These are phyloP conservation scores for Hirudinaria manillensis DNA, from an alignment of 2,888 invertebrate species.

Conservation along the genomic window DNA sequence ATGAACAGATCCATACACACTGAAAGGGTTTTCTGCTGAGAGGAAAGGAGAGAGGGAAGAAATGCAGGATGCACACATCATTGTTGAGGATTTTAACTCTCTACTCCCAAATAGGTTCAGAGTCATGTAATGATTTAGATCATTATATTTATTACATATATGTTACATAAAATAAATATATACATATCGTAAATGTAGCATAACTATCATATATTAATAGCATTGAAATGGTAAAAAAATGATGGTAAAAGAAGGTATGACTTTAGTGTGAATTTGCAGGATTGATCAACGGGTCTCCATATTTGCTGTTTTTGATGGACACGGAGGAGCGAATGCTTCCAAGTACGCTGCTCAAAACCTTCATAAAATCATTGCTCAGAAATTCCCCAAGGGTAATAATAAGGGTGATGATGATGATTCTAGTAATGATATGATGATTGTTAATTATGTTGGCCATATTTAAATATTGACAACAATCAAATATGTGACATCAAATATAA, in stretches of 20 bases:
- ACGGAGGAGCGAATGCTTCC: constrained; percentile 56
- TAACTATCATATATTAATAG: not conserved
- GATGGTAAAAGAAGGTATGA: no score
- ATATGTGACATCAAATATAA: no score
- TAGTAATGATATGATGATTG: not conserved
- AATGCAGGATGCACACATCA: constrained; percentile 57
- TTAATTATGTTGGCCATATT: no score
- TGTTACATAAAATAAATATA: not conserved
- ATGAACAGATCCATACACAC: constrained; percentile 36
- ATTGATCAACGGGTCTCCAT: constrained; percentile 45
- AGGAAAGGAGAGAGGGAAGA: constrained; percentile 57
- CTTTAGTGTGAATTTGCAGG: not conserved
- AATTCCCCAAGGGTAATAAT: constrained; percentile 53
- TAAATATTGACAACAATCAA: no score
- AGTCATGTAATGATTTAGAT: not conserved
- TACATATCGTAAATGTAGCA: not conserved
- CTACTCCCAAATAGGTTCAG: not conserved
- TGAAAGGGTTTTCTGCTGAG: constrained; percentile 48
- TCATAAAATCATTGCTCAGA: constrained; percentile 52
- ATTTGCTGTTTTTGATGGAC: constrained; percentile 58
- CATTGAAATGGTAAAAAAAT: not conserved
- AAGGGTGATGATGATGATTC: not conserved
- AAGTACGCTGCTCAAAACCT: constrained; percentile 54
- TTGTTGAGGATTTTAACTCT: constrained; percentile 48
- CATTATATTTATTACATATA: not conserved